These are phyloP conservation scores for Chanos chanos DNA, from an alignment of 2,797 vertebrate genomes.

Conservation along the genomic window DNA sequence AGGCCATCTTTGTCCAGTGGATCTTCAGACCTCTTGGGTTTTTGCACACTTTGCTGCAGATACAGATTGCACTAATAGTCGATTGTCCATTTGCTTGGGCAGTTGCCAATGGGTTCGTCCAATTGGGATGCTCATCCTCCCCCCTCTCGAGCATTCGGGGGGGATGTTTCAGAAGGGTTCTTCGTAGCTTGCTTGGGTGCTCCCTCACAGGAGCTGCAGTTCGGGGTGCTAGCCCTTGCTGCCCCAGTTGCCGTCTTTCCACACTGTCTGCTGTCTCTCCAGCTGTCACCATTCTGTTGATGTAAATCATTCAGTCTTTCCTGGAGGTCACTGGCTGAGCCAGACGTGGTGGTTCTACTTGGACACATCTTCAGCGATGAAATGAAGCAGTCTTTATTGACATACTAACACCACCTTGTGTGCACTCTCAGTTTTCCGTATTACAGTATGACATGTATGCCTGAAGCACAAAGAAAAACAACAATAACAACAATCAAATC, in stretches of 20 bases:
- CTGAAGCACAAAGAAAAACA: too few relatives aligned
- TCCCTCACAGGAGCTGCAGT: slow-evolving; percentile 8
- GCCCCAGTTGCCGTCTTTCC: slow-evolving; percentile 5
- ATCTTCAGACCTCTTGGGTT: slow-evolving; percentile 16
- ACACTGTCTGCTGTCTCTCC: slow-evolving; percentile 17
- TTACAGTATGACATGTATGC: too few relatives aligned
- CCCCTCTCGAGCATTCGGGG: slow-evolving; percentile 17
- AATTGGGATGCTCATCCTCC: too few relatives aligned
- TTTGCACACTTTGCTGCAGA: slow-evolving; percentile 22
- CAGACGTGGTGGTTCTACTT: too few relatives aligned
- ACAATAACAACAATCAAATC: too few relatives aligned
- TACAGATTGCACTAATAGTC: not conserved
- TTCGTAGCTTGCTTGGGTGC: not conserved
- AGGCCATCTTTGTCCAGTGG: slow-evolving; percentile 18
- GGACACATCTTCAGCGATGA: too few relatives aligned
- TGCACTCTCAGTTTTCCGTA: too few relatives aligned
- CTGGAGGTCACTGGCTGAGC: not conserved
- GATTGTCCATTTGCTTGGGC: not conserved
- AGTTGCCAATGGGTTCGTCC: not conserved
- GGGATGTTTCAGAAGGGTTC: not conserved
- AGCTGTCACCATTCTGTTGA: slow-evolving; percentile 4
- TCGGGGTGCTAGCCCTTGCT: slow-evolving; percentile 5
- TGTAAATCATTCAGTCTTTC: not conserved
- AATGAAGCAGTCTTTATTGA: too few relatives aligned
- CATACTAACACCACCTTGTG: too few relatives aligned